These are phyloP conservation scores for Rostratula benghalensis DNA, from an alignment of 2,113 vertebrate genomes.

Conservation along the genomic window DNA sequence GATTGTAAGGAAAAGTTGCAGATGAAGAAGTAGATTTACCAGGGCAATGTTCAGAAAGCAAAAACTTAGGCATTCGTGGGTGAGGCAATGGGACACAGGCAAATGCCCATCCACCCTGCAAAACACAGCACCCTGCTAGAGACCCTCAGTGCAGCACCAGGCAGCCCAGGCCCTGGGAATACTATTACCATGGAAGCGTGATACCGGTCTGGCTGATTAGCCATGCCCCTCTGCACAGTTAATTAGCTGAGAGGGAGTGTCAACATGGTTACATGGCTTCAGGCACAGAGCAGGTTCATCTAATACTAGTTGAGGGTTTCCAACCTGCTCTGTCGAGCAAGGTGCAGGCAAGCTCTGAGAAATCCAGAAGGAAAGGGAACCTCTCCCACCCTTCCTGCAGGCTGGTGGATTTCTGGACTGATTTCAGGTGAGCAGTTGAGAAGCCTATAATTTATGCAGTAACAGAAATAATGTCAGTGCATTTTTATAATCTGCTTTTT, in stretches of 20 bases:
- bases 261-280: neutral
- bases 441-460: constrained; percentile 52
- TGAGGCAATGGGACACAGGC: neutral
- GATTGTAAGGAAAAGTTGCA: neutral
- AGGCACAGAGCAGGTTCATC: neutral
- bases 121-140: neutral
- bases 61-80: neutral
- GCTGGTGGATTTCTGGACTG: too few relatives aligned
- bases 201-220: neutral
- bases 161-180: neutral
- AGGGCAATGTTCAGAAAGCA: neutral
- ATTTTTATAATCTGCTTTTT: constrained; percentile 75
- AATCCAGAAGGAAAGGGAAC: neutral
- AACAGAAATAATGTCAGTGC: constrained; percentile 67
- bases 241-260: neutral
- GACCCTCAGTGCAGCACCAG: neutral
- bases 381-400: neutral
- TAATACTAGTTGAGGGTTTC: neutral
- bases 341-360: neutral
- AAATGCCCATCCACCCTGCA: neutral
- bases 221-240: neutral
- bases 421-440: neutral
- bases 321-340: neutral
- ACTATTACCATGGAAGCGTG: rapidly evolving
- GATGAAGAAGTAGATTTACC: neutral